Conservation (phyloP, 2,113 vertebrate species). For the Petrocephalus zakoni region DNA sequence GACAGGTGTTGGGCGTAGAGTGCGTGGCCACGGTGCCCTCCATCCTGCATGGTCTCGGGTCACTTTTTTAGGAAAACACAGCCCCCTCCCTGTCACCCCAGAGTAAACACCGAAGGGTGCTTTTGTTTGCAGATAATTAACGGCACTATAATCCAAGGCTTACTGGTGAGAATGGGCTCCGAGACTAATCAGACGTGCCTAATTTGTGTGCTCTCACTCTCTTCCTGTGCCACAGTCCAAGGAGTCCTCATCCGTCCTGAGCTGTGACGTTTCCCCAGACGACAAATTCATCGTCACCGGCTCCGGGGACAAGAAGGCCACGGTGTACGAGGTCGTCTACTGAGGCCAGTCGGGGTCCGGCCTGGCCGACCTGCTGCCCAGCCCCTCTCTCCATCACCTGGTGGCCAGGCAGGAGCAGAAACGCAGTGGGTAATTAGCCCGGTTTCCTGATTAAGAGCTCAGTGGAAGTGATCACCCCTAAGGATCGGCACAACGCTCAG, state of each 20-base stretch:
- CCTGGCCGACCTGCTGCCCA: background rate
- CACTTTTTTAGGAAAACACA: background rate
- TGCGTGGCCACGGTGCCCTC: background rate
- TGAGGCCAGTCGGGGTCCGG: conserved; percentile 46
- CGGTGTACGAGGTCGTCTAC: conserved; percentile 79
- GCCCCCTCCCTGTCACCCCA: too few relatives aligned
- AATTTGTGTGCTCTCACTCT: conserved; percentile 8
- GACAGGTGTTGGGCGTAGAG: background rate
- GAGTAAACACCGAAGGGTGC: background rate
- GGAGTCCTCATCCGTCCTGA: conserved; percentile 70
- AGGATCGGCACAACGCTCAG: conserved; percentile 38
- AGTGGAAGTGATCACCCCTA: conserved; percentile 28
- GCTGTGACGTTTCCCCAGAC: conserved; percentile 76
- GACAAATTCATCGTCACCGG: conserved; percentile 78
- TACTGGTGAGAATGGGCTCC: background rate
- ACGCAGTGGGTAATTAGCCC: conserved; percentile 58
- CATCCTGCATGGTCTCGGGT: background rate
- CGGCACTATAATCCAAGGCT: background rate
- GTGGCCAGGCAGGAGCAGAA: conserved; percentile 36
- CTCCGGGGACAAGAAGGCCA: conserved; percentile 77
- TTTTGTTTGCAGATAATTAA: background rate
- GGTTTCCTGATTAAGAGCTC: conserved; percentile 66
- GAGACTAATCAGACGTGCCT: background rate
- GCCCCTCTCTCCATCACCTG: conserved; percentile 24
- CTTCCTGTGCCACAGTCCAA: conserved; percentile 61